Conservation (phyloP, 2,888 invertebrate genomes). For the Troides helena region DNA sequence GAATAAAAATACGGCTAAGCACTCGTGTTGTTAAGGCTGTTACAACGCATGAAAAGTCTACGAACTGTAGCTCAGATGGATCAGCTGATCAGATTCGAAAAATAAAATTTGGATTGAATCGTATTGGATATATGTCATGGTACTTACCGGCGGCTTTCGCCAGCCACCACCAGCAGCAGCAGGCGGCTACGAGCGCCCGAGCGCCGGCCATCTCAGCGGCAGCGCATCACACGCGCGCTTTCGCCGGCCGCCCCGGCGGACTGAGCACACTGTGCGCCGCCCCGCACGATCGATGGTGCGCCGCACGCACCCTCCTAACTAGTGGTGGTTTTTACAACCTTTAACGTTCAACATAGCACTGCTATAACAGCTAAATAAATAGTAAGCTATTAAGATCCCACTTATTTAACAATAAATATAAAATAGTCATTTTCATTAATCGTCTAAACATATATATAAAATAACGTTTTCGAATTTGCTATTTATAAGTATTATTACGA, state of each 20-base stretch:
- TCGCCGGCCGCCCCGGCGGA: slow-evolving; percentile 80
- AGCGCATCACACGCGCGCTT: slow-evolving; percentile 79
- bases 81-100: slow-evolving; percentile 56
- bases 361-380: slow-evolving; percentile 6
- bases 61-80: slow-evolving; percentile 47
- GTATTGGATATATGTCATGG: slow-evolving; percentile 32
- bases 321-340: slow-evolving; percentile 46
- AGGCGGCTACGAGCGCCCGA: slow-evolving; percentile 79
- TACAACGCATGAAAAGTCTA: slow-evolving; percentile 40
- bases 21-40: slow-evolving; percentile 36
- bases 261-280: slow-evolving; percentile 53
- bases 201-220: slow-evolving; percentile 79
- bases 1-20: slow-evolving; percentile 49
- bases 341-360: slow-evolving; percentile 10
- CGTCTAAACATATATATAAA: no score
- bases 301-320: slow-evolving; percentile 65
- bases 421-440: no score
- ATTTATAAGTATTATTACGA: background rate
- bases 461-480: background rate
- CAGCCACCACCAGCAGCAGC: slow-evolving; percentile 79
- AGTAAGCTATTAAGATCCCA: background rate
- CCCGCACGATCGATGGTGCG: slow-evolving; percentile 65
- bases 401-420: background rate
- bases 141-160: slow-evolving; percentile 77
- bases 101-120: slow-evolving; percentile 11